phyloP scores from a whole-genome alignment of 2,888 invertebrate genomes.

The Orchesellides sinensis region DNA sequence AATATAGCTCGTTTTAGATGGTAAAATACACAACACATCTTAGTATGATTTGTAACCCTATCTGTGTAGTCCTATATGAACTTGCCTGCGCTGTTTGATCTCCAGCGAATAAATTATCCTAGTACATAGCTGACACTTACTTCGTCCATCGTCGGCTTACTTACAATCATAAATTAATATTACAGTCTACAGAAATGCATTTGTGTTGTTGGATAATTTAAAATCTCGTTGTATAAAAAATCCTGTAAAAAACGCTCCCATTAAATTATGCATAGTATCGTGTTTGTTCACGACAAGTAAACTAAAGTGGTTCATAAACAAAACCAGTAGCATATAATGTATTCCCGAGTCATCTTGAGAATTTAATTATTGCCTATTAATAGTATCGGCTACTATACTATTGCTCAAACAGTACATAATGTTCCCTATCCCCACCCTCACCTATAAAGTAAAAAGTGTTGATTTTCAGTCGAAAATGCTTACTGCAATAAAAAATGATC shows the following conservation, averaged over 20 bases:
- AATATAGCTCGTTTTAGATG: constrained; percentile 58
- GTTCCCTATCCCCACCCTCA: background rate
- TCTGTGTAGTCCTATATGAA: too few species aligned
- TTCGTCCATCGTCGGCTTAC: too few species aligned
- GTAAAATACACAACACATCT: constrained; percentile 14
- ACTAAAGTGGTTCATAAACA: constrained; percentile 36
- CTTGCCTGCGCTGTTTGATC: too few species aligned
- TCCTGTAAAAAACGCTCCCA: too few species aligned
- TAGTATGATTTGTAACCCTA: too few species aligned
- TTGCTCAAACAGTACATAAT: background rate
- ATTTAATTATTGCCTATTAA: constrained; percentile 21
- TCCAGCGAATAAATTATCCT: too few species aligned
- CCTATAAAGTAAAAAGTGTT: constrained; percentile 49
- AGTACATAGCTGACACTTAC: too few species aligned
- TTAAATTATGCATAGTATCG: too few species aligned
- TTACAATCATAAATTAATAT: constrained; percentile 11
- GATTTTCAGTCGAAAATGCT: constrained; percentile 48
- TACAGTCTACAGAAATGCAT: constrained; percentile 33
- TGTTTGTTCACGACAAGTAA: constrained; percentile 53
- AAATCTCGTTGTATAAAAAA: too few species aligned
- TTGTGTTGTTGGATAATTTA: too few species aligned
- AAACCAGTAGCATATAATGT: constrained; percentile 3
- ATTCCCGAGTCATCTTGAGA: constrained; percentile 17
- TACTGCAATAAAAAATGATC: constrained; percentile 51
- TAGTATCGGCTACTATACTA: background rate